Evolutionary conservation across 2,797 vertebrate species (phyloP), one percentile per base, ranked within the genome.

Genomic region (Notoglanidium macrostoma): DNA sequence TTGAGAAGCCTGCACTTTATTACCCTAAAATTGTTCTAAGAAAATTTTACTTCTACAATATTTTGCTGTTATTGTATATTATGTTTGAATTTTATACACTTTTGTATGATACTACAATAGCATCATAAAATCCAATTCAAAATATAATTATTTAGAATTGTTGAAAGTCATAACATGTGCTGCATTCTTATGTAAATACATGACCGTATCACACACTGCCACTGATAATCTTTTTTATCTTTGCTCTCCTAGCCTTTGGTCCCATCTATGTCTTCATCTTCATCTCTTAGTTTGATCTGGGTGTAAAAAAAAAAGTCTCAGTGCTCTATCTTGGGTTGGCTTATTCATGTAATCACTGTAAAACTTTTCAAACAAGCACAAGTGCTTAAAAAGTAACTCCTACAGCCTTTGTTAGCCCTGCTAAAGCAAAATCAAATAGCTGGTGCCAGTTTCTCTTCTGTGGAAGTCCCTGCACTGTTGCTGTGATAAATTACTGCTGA

Each of bases 401-500:
- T 40, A 29, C 49, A 32, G 78, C 32, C 51, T 85, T 35, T 84
- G 70, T 85, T 86, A 84, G 29, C 82, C 87, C 79, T 78, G 70
- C 21, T 23, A 76, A 49, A 32, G 89, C 81, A 87, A 89, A 92
- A 90, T 92, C 92, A 93, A 92, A 92, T 93, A 15, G 6, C 23
- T 32, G 59, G 15, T 46, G 90, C 93, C 94, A 93, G 92, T 92
- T 83, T 77, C 44, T 84, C 84, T 85, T 57, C n/a, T 89, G 83
- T 85, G 91, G 92, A 76, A 23, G 76, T 88, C 83, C 92, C 93
- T 91, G 12, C 87, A 86, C 51, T 94, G 83, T 92, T 84, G 85
- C 61, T 87, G 83, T 90, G 86, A 92, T 94, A 88, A 90, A 90
- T 92, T 93, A 87, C 89, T 94, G 79, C 86, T 89, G 70, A 90